Percentiles rank a stretch among this genome's conserved stretches.
Conservation (phyloP, 2,888 invertebrate genomes). For the Osedax frankpressi region DNA sequence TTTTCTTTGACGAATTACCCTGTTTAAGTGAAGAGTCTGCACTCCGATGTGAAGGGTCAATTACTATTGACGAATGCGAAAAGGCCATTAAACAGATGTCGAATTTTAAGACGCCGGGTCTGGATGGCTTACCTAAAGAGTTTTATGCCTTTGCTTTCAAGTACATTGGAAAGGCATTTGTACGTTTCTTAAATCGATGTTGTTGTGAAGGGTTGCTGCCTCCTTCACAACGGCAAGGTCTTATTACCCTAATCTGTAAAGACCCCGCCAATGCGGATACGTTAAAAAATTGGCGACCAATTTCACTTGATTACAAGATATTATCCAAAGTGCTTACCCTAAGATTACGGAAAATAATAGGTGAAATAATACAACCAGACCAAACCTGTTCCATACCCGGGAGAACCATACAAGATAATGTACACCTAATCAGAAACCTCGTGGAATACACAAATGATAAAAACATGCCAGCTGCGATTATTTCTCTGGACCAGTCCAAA, state of each 20-base stretch:
- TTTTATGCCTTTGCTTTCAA: too few species aligned
- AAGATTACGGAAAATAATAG: not conserved
- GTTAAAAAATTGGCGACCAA: conserved; percentile 7
- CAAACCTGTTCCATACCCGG: conserved; percentile 2
- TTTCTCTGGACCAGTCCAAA: conserved; percentile 1
- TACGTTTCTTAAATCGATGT: not conserved
- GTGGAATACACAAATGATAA: not conserved
- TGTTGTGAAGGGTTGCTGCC: not conserved
- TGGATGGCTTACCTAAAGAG: too few species aligned
- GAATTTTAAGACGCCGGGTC: not conserved
- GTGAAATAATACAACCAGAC: not conserved
- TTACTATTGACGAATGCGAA: not conserved
- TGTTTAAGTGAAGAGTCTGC: not conserved
- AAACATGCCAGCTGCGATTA: not conserved
- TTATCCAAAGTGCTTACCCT: not conserved
- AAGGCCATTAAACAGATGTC: not conserved
- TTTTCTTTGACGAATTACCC: not conserved
- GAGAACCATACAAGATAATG: not conserved
- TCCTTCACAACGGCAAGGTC: not conserved
- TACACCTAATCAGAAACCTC: not conserved
- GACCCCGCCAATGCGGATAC: not conserved
- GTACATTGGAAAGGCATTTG: not conserved
- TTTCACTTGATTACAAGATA: conserved; percentile 12
- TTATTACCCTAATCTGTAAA: conserved; percentile 8
- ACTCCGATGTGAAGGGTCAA: not conserved